Conservation (phyloP, 1,140 invertebrate genomes). For the Psilanteris sp. region DNA sequence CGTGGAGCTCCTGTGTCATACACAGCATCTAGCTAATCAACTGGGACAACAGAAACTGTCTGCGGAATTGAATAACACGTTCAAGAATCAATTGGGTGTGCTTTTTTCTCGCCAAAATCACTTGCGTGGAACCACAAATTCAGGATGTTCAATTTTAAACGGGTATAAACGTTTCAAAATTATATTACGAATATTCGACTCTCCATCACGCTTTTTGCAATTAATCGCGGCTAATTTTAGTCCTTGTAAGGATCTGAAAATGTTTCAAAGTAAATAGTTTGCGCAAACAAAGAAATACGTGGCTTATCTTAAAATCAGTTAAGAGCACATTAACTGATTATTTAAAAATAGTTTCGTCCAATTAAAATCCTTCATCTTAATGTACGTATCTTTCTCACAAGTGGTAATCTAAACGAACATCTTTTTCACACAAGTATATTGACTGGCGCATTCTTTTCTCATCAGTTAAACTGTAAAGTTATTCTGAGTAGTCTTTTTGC, state of each 20-base stretch:
- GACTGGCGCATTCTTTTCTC: conserved; percentile 15
- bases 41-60: conserved; percentile 24
- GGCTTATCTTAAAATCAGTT: conserved; percentile 5
- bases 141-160: not conserved
- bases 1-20: conserved; percentile 81
- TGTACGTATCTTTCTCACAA: conserved; percentile 37
- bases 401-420: conserved; percentile 24
- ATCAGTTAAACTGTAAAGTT: no score
- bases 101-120: conserved; percentile 6
- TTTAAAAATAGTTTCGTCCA: conserved; percentile 36
- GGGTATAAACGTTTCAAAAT: not conserved
- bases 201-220: no score
- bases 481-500: no score
- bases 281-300: no score
- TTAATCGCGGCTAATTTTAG: no score
- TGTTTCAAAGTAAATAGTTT: no score
- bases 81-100: conserved; percentile 11
- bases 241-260: conserved; percentile 6
- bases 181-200: not conserved
- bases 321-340: conserved; percentile 14
- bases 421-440: not conserved
- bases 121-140: not conserved
- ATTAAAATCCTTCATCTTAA: conserved; percentile 27
- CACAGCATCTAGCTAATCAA: conserved; percentile 78
- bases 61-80: conserved; percentile 8